Evolutionary conservation across 2,888 invertebrate genomes (phyloP).

Genomic region (Arge pagana): DNA sequence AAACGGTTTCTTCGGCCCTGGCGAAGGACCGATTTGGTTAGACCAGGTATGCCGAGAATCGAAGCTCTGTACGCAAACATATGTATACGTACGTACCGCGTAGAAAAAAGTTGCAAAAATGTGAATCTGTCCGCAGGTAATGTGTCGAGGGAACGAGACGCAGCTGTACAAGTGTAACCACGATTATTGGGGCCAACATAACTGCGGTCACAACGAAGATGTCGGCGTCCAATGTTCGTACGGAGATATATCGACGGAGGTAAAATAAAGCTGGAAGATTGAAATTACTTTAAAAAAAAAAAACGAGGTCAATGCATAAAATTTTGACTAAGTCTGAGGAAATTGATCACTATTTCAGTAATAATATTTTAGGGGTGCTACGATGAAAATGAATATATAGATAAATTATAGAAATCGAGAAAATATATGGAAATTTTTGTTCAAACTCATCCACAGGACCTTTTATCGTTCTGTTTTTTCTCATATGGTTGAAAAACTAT

Average conservation of each 20-base stretch:
- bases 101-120: neutral
- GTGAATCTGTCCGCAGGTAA: conserved; percentile 48
- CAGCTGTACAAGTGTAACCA: conserved; percentile 68
- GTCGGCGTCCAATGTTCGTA: conserved; percentile 63
- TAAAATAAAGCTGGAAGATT: conserved; percentile 36
- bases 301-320: no score
- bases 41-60: conserved; percentile 61
- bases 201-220: conserved; percentile 76
- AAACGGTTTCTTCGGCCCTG: conserved; percentile 63
- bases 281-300: no score
- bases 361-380: no score
- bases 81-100: neutral
- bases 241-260: conserved; percentile 44
- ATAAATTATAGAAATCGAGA: no score
- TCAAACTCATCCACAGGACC: no score
- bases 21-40: conserved; percentile 72
- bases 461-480: no score
- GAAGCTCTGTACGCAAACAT: neutral
- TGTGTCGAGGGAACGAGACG: conserved; percentile 71
- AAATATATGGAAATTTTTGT: no score
- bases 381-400: no score
- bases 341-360: no score
- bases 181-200: conserved; percentile 71
- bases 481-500: no score
- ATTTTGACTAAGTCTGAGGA: no score